Conservation (phyloP, 2,888 invertebrate genomes). For the Rhimphoctona megacephalus region DNA sequence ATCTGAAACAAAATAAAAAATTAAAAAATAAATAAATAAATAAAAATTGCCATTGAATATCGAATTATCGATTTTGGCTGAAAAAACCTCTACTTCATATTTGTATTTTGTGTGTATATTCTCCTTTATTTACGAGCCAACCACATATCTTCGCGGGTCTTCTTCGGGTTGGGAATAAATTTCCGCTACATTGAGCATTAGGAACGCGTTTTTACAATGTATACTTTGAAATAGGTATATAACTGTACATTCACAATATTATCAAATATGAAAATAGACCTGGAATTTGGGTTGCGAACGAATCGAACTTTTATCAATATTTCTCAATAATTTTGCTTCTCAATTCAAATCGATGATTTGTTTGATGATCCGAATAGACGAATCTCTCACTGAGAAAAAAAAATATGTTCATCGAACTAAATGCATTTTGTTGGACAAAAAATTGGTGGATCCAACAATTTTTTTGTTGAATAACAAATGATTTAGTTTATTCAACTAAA, state of each 20-base stretch:
- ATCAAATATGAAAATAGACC: neutral
- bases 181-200: constrained; percentile 68
- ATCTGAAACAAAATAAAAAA: neutral
- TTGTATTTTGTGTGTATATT: constrained; percentile 54
- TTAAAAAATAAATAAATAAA: neutral
- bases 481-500: no score
- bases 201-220: constrained; percentile 23
- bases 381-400: neutral
- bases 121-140: constrained; percentile 61
- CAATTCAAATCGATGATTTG: neutral
- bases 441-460: no score
- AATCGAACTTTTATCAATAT: neutral
- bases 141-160: constrained; percentile 55
- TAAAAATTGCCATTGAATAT: neutral
- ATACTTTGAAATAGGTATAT: neutral
- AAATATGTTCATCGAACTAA: no score
- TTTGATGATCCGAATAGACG: neutral
- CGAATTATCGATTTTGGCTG: neutral
- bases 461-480: no score
- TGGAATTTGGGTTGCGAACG: neutral
- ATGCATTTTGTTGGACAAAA: no score
- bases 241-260: neutral
- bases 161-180: constrained; percentile 66
- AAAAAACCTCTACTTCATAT: constrained; percentile 29
- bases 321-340: neutral